Evolutionary conservation across 2,888 invertebrate species (phyloP), one percentile per base, ranked within the genome.

Genomic region (Anticlea derivata): DNA sequence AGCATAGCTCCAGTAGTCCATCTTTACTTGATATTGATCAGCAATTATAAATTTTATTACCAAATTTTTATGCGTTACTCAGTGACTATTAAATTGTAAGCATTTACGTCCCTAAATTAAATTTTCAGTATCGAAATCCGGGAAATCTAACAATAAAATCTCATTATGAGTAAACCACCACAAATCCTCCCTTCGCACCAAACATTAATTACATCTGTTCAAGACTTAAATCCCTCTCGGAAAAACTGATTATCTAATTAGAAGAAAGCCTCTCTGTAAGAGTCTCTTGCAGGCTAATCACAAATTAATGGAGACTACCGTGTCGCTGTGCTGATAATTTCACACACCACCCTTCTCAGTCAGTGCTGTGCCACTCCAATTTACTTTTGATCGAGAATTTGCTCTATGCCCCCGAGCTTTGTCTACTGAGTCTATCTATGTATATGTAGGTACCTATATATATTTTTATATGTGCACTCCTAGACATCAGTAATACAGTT

Each of bases 241-340:
- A 86, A 85, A 84, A 83, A 81, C 78, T 82, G 82, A 84, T 84
- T 83, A 83, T 79, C 79, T 83, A 86, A 88, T 87, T 87, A 86
- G 83, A 84, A 81, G 83, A 83, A 79, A 81, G 81, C 80, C 78
- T 73, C 78, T 73, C 68, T 69, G 65, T 70, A 78, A 81, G 81
- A 73, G 72, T 80, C 75, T 79, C 75, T 71, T 80, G 77, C 85
- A 80, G 76, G 83, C 88, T 89, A 90, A 89, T 89, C 89, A 89
- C 83, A 81, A 89, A 90, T 90, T 89, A 90, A 90, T 89, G 88
- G 79, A 78, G 69, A 76, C 83, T 40, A 33, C 40, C 30, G 58
- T 45, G 53, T 44, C 44, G 43, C 27, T 33, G 50, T 47, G 52
- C 39, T 48, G 48, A 48, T 53, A 53, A 49, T 30, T 49, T 35